Evolutionary conservation across 2,888 invertebrate species (phyloP).

Genomic region (Neocrepidodera transversa): DNA sequence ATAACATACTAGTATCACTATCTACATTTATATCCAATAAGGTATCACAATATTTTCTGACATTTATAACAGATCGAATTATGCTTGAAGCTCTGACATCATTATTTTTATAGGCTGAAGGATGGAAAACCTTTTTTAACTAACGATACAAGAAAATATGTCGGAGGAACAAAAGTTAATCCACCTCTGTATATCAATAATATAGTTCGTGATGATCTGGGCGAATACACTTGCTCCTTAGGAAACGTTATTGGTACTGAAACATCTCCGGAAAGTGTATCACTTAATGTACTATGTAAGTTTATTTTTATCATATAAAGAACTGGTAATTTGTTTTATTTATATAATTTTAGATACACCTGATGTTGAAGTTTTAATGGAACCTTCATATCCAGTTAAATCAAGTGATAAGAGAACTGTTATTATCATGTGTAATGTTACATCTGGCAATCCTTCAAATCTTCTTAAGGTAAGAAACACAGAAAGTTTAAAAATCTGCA

Average conservation of each 20-base stretch:
- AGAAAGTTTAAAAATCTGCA: no score
- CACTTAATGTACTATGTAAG: slow-evolving; percentile 83
- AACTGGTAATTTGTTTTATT: background rate
- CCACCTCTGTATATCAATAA: slow-evolving; percentile 80
- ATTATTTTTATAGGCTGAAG: slow-evolving; percentile 68
- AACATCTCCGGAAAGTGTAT: slow-evolving; percentile 74
- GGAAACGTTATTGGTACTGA: slow-evolving; percentile 81
- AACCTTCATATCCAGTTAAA: slow-evolving; percentile 76
- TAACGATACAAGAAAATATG: slow-evolving; percentile 69
- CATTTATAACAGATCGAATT: no score
- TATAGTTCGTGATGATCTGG: slow-evolving; percentile 79
- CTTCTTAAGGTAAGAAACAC: slow-evolving; percentile 76
- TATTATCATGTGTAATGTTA: slow-evolving; percentile 80
- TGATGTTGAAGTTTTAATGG: slow-evolving; percentile 77
- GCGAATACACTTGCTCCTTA: slow-evolving; percentile 83
- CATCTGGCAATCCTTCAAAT: slow-evolving; percentile 78
- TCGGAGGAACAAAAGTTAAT: slow-evolving; percentile 78
- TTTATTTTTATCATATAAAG: background rate
- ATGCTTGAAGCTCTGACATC: no score
- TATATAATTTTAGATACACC: slow-evolving; percentile 72
- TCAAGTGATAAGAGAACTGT: slow-evolving; percentile 82
- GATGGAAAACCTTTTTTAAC: slow-evolving; percentile 69
- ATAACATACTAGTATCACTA: no score
- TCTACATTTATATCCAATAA: no score
- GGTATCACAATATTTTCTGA: no score